Evolutionary conservation across 2,888 invertebrate genomes (phyloP).

Genomic region (Drosophila niveifrons): DNA sequence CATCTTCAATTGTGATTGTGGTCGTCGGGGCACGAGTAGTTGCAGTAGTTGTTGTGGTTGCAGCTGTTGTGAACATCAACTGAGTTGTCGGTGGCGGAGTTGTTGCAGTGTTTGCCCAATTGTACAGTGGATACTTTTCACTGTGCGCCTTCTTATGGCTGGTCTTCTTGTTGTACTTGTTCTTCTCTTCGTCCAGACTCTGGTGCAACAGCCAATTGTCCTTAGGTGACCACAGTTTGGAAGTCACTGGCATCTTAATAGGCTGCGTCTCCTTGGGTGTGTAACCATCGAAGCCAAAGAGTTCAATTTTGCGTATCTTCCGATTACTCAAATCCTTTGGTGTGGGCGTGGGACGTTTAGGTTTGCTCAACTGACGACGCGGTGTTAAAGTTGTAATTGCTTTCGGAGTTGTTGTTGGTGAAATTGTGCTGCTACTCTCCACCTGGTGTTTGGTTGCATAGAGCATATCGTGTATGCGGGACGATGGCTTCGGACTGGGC

Average conservation of each 20-base stretch:
- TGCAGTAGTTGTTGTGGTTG: constrained; percentile 21
- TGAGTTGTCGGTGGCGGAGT: constrained; percentile 1
- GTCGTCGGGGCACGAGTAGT: background rate
- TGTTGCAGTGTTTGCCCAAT: constrained; percentile 1
- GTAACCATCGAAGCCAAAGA: background rate
- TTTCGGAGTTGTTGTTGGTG: background rate
- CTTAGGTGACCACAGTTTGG: constrained; percentile 30
- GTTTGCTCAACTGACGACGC: constrained; percentile 15
- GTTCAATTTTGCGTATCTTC: constrained; percentile 62
- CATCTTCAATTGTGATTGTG: background rate
- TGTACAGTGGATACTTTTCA: constrained; percentile 20
- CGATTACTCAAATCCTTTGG: constrained; percentile 56
- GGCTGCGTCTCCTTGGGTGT: background rate
- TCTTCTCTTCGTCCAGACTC: constrained; percentile 29
- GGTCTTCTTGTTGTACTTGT: constrained; percentile 26
- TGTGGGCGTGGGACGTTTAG: constrained; percentile 23
- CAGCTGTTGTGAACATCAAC: constrained; percentile 7
- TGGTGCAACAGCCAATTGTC: constrained; percentile 47
- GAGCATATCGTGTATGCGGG: constrained; percentile 35
- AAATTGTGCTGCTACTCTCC: background rate
- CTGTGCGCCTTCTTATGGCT: constrained; percentile 31
- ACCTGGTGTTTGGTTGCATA: constrained; percentile 16
- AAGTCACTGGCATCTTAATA: background rate
- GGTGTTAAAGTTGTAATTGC: background rate
- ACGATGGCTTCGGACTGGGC: constrained; percentile 13